Percentiles rank a stretch among this genome's conserved stretches.
Evolutionary conservation across 2,888 invertebrate genomes (phyloP).

Genomic region (Acholoe squamosa): DNA sequence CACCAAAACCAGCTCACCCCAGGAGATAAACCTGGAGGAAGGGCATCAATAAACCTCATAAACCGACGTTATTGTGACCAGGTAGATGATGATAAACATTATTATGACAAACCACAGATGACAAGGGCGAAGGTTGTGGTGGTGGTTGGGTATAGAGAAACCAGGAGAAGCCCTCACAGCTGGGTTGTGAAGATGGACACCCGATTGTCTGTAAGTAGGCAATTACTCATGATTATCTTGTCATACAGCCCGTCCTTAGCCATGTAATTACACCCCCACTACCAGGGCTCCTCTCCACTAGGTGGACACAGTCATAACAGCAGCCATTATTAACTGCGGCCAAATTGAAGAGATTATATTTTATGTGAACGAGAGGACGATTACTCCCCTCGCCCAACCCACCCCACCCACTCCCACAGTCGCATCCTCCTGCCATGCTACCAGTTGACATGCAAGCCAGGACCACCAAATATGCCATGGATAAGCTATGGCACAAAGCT

Average conservation of each 20-base stretch:
- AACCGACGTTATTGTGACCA: slow-evolving; percentile 12
- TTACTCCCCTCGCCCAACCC: neutral
- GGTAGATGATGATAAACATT: slow-evolving; percentile 18
- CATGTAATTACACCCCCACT: slow-evolving; percentile 22
- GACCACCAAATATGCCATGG: neutral
- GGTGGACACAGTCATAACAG: neutral
- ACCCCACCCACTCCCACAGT: neutral
- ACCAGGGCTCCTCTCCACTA: neutral
- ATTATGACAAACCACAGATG: slow-evolving; percentile 24
- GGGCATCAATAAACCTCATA: slow-evolving; percentile 9
- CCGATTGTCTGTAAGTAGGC: slow-evolving; percentile 35
- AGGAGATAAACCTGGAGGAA: neutral
- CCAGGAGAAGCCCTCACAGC: neutral
- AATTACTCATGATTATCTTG: slow-evolving; percentile 51
- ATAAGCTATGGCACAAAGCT: slow-evolving; percentile 16
- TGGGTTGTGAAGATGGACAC: slow-evolving; percentile 50
- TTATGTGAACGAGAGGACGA: slow-evolving; percentile 25
- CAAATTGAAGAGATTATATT: slow-evolving; percentile 56
- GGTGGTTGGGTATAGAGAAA: neutral
- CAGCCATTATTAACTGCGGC: slow-evolving; percentile 34
- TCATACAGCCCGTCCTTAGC: neutral
- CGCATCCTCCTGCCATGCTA: slow-evolving; percentile 7
- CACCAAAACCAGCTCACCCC: neutral
- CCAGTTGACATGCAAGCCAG: neutral
- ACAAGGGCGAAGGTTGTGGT: neutral